Evolutionary conservation across 2,113 vertebrate species (phyloP).

Genomic region (Lepisosteus osseus): DNA sequence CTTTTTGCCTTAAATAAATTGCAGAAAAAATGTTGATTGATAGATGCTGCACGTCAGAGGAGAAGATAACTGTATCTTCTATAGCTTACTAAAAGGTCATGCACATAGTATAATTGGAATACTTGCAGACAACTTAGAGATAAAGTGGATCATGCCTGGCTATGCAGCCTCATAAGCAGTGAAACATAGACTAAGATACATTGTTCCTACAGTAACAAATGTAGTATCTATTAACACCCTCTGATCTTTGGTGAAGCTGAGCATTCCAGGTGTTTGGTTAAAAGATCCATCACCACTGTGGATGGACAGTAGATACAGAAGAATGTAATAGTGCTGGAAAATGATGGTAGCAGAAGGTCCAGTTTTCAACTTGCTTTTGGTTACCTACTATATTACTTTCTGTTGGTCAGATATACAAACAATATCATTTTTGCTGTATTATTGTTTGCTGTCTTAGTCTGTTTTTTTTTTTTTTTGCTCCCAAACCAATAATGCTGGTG

Average conservation of each 20-base stretch:
- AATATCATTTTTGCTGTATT: constrained; percentile 11
- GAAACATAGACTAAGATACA: constrained; percentile 63
- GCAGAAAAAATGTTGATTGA: constrained; percentile 89
- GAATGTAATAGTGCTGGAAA: constrained; percentile 16
- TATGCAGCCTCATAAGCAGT: constrained; percentile 51
- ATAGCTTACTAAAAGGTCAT: constrained; percentile 94
- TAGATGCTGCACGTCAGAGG: constrained; percentile 89
- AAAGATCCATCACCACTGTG: constrained; percentile 39
- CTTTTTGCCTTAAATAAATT: constrained; percentile 87
- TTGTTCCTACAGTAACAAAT: constrained; percentile 62
- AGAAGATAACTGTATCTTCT: constrained; percentile 96
- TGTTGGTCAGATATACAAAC: constrained; percentile 21
- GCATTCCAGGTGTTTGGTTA: constrained; percentile 26
- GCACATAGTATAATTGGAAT: constrained; percentile 83
- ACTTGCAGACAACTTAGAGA: constrained; percentile 77
- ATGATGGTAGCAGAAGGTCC: background rate
- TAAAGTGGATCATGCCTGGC: constrained; percentile 67
- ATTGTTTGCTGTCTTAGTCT: constrained; percentile 12
- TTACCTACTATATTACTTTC: constrained; percentile 24
- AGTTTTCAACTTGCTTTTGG: constrained; percentile 15
- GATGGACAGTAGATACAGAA: background rate
- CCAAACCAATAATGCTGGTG: constrained; percentile 19
- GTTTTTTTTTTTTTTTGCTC: background rate
- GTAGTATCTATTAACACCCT: constrained; percentile 57
- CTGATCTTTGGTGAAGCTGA: constrained; percentile 41